phyloP scores from a whole-genome alignment of 2,113 vertebrate genomes.

The Damaliscus lunatus region DNA sequence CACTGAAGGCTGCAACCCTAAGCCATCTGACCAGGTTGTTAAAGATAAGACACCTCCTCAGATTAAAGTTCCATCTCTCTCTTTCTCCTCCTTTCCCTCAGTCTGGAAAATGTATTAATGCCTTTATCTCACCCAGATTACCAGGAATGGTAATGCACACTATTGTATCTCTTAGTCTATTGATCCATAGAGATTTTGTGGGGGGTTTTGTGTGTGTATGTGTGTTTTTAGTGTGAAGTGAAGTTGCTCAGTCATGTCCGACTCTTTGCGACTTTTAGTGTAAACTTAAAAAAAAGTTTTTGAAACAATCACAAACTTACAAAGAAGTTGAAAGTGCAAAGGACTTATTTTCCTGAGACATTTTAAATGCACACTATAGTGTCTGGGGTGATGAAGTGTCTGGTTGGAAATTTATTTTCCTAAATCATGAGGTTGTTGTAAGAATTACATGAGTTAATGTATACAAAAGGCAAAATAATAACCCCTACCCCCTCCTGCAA shows the following conservation, averaged over 20 bases:
- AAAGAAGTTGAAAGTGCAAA: background rate
- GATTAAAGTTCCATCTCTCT: background rate
- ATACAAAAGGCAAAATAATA: background rate
- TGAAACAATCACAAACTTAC: background rate
- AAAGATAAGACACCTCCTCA: background rate
- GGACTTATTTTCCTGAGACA: background rate
- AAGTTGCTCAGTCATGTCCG: too few relatives aligned
- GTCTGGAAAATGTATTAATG: background rate
- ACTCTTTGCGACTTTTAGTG: background rate
- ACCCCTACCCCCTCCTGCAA: background rate
- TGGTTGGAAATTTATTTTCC: background rate
- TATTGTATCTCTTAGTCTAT: background rate
- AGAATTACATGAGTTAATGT: background rate
- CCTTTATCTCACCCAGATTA: background rate
- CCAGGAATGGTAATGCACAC: background rate
- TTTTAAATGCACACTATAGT: background rate
- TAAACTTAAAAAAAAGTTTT: background rate
- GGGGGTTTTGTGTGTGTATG: background rate
- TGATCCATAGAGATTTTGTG: background rate
- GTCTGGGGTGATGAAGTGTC: background rate
- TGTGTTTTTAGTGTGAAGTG: too few relatives aligned
- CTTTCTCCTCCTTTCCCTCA: background rate
- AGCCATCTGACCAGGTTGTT: background rate
- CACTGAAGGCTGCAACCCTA: background rate
- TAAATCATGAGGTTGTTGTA: background rate